phyloP scores from a whole-genome alignment of 1,140 invertebrate species.

The Melanaphis sacchari region DNA sequence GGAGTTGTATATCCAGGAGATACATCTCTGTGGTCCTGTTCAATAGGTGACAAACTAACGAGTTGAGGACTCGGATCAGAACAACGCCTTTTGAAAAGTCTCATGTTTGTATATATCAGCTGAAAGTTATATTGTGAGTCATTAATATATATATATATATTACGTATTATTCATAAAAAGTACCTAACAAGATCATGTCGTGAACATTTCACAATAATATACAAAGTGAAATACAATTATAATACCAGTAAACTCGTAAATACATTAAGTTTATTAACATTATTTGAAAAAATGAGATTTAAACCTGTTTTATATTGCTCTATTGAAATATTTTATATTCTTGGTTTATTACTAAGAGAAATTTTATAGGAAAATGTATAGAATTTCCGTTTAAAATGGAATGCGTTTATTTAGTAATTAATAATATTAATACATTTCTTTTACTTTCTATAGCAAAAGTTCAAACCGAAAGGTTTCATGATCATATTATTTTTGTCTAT shows the following conservation, averaged over 20 bases:
- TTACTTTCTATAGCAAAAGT: neutral
- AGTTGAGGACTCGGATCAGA: constrained; percentile 67
- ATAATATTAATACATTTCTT: neutral
- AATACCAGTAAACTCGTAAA: neutral
- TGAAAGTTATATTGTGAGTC: neutral
- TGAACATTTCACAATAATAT: neutral
- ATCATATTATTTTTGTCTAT: neutral
- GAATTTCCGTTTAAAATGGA: neutral
- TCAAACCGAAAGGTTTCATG: neutral
- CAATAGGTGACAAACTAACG: constrained; percentile 67
- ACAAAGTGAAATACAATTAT: neutral
- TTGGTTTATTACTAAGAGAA: constrained; percentile 18
- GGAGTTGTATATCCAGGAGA: constrained; percentile 60
- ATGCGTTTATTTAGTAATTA: constrained; percentile 17
- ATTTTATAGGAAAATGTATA: neutral
- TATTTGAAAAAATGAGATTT: neutral
- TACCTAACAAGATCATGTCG: neutral
- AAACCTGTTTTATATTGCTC: constrained; percentile 10
- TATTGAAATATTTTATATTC: constrained; percentile 2
- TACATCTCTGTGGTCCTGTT: constrained; percentile 63
- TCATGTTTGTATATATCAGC: constrained; percentile 62
- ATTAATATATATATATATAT: neutral
- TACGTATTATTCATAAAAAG: neutral
- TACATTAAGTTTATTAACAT: neutral
- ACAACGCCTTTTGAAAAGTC: constrained; percentile 66